Base-by-base conservation (phyloP, 2,888 invertebrate genomes). In the Dicycla oo region DNA sequence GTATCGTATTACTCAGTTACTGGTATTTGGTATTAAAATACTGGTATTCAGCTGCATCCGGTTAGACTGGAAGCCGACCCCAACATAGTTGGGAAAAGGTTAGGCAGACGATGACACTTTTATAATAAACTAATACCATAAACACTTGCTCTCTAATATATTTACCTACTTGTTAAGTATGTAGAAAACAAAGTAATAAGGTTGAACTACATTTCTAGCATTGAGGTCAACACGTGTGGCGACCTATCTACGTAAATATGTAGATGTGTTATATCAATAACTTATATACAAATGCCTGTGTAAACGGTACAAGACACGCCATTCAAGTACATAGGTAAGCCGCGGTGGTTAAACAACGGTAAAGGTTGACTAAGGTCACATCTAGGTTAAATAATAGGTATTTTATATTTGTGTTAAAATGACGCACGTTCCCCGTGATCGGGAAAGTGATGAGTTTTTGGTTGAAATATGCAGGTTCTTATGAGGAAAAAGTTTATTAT, bases 371-470 rank as follows among this genome's bases (percentile, higher is more conserved):
- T 60, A 60, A 74, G 78, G 80, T 51, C 60, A 30, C 57, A 49
- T 63, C 70, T 81, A 81, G 80, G 78, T 78, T 78, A 74, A 66
- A 62, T 47, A 77, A 77, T 43, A n/a, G n/a, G n/a, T n/a, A 69
- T 66, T 80, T 47, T 51, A 76, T 54, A 65, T 40, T 13, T 23
- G 30, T 47, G 53, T 70, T 43, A 18, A 20, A 54, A 47, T 60
- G 45, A 58, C 58, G 20, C 38, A 58, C 63, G 18, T 18, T 30
- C 49, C 5, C 34, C 6, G 6, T 18, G 4, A 40, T 43, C 54
- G 1, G 7, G 3, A 2, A 26, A 26, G 23, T 23, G 10, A 34
- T 23, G 47, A 34, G 2, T 62, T 61, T 62, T 15, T 0, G 8
- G 8, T 30, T 30, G 15, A 45, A 15, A 47, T 23, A 26, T 26